phyloP scores from a whole-genome alignment of 2,797 vertebrate species.

The Todus mexicanus region DNA sequence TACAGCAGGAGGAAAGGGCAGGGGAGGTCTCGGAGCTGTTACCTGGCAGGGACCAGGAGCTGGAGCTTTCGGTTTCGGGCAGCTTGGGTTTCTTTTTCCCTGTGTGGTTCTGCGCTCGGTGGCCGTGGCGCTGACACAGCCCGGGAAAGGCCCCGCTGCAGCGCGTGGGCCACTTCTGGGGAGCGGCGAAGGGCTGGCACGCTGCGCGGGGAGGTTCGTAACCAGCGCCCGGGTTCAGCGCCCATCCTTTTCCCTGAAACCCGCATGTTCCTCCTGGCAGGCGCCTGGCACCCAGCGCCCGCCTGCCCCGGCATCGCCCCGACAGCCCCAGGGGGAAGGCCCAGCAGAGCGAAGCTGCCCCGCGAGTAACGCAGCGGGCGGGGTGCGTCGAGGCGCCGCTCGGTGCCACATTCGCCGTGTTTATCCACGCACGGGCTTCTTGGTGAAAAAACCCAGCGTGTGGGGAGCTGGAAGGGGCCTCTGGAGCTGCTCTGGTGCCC shows the following conservation, averaged over 20 bases:
- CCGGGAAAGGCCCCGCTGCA: background rate
- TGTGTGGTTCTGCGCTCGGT: background rate
- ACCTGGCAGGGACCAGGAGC: background rate
- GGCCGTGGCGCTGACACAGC: background rate
- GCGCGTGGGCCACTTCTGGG: background rate
- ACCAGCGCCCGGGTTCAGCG: background rate
- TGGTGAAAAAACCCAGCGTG: background rate
- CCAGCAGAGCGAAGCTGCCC: background rate
- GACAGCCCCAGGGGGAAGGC: background rate
- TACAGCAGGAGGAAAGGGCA: background rate
- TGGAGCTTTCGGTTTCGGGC: accelerated
- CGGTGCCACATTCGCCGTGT: background rate
- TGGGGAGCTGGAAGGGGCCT: background rate
- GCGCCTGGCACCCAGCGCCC: background rate
- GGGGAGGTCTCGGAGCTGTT: background rate
- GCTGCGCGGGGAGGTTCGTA: accelerated
- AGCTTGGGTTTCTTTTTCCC: background rate
- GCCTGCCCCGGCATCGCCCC: background rate
- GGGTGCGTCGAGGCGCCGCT: accelerated
- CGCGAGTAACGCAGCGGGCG: too few species aligned
- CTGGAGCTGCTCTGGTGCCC: background rate
- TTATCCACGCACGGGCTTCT: too few species aligned
- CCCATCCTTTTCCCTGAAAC: background rate
- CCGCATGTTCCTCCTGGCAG: too few species aligned
- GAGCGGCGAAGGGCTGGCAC: too few species aligned